Conservation (phyloP, 2,888 invertebrate species). For the Sycophila texana region DNA sequence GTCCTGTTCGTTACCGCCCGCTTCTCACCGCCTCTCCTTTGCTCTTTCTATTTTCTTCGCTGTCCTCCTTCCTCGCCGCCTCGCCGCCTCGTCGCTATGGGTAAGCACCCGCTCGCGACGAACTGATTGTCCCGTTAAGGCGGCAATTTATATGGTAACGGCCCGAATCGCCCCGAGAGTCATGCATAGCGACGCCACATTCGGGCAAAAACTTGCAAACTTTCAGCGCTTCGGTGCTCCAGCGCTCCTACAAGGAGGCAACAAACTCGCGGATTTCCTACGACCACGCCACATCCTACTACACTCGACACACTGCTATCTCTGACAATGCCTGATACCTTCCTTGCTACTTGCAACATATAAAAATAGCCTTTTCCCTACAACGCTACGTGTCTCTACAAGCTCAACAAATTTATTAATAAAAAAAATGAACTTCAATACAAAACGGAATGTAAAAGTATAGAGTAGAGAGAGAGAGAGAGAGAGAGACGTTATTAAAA, state of each 20-base stretch:
- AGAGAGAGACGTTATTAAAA: constrained; percentile 2
- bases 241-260: background rate
- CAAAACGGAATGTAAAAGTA: too few species aligned
- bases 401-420: too few species aligned
- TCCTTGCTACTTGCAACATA: too few species aligned
- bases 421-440: too few species aligned
- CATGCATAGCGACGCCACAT: constrained; percentile 64
- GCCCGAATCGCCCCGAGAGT: constrained; percentile 67
- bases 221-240: background rate
- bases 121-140: constrained; percentile 70
- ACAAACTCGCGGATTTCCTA: constrained; percentile 25
- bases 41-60: background rate
- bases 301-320: too few species aligned
- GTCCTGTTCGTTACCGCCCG: constrained; percentile 8
- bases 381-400: too few species aligned
- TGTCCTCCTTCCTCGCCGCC: background rate
- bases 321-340: background rate
- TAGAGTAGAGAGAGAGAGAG: too few species aligned
- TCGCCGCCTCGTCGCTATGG: constrained; percentile 40
- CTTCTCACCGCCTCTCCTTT: constrained; percentile 23
- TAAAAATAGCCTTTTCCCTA: too few species aligned
- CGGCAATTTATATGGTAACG: constrained; percentile 74
- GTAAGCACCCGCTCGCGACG: constrained; percentile 26
- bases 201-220: constrained; percentile 27
- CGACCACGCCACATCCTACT: background rate